Evolutionary conservation across 1,140 invertebrate genomes (phyloP), one percentile per base, ranked within the genome.

Genomic region (Rhizoglyphus robini): DNA sequence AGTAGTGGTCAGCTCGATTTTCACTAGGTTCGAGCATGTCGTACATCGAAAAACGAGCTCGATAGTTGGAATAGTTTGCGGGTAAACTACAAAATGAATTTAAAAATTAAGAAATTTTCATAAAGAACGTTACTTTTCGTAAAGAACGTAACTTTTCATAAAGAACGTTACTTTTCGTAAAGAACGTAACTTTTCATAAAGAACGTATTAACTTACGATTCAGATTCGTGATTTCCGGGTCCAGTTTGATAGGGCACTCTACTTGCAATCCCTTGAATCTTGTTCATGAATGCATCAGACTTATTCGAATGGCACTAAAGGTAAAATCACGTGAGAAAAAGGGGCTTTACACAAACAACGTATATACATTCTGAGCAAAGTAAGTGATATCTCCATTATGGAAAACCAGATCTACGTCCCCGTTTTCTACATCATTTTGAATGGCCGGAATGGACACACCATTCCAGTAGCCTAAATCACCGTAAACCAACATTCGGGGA

Each of bases 241-340:
- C 86, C 86, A 1, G 87, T 88, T 88, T 93, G 93, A 73, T 96
- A 96, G 0, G 91, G 90, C 63, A 93, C 77, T 75, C 86, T 84
- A 32, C 87, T 87, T 49, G 91, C 88, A 49, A 94, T 79, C 2
- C 86, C 81, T 77, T 94, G 83, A 67, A 96, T 86, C 78, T 90
- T 86, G 32, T 83, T 80, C 88, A 95, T 92, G 76, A 92, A 96
- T 75, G 86, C 82, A 78, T 95, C 89, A 0, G 91, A 91, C 54
- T 47, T 29, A 2, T 8, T 18, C 15, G 38, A 58, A 46, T 48
- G 41, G 78, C 83, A 83, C 1, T 82, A 20, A 79, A 76, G 90
- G 78, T 87, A 98, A 88, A 75, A 97, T 88, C 78, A 97, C 97
- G 0, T 92, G 93, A 80, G 96, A 89, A 80, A 94, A 90, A 0